phyloP scores from a whole-genome alignment of 2,888 invertebrate species.

The Seira ritae region DNA sequence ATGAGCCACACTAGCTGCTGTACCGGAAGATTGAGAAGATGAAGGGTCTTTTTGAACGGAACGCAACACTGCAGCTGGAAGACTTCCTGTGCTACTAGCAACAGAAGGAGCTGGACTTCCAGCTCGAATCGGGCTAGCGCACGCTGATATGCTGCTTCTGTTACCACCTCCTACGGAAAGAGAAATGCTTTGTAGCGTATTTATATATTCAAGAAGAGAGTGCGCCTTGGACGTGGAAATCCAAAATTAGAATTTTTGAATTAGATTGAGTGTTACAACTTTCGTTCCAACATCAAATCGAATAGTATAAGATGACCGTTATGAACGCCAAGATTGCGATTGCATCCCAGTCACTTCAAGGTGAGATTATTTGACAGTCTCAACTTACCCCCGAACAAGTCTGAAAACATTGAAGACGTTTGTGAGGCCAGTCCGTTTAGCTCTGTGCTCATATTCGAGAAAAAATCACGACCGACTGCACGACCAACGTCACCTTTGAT shows the following conservation, averaged over 20 bases:
- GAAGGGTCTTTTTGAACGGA: constrained; percentile 65
- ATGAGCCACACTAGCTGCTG: constrained; percentile 78
- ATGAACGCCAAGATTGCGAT: too few relatives aligned
- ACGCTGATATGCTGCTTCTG: constrained; percentile 74
- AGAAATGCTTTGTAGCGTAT: too few relatives aligned
- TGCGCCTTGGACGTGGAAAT: neutral
- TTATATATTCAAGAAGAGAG: neutral
- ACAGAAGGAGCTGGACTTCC: constrained; percentile 77
- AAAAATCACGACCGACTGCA: constrained; percentile 82
- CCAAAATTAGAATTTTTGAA: neutral
- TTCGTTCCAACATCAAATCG: too few relatives aligned
- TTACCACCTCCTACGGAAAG: constrained; percentile 46
- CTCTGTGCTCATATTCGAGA: constrained; percentile 94
- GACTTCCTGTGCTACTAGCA: constrained; percentile 73
- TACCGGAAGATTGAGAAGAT: constrained; percentile 19
- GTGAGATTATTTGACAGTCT: neutral
- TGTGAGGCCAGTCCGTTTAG: constrained; percentile 94
- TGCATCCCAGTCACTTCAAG: too few relatives aligned
- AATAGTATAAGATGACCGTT: too few relatives aligned
- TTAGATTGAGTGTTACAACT: too few relatives aligned
- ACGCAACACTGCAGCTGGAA: constrained; percentile 72
- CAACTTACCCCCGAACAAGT: constrained; percentile 86
- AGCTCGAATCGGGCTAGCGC: constrained; percentile 76
- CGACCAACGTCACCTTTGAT: constrained; percentile 69
- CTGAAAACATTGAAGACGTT: constrained; percentile 95